phyloP scores from a whole-genome alignment of 1,140 invertebrate species.

The Hyles euphorbiae region DNA sequence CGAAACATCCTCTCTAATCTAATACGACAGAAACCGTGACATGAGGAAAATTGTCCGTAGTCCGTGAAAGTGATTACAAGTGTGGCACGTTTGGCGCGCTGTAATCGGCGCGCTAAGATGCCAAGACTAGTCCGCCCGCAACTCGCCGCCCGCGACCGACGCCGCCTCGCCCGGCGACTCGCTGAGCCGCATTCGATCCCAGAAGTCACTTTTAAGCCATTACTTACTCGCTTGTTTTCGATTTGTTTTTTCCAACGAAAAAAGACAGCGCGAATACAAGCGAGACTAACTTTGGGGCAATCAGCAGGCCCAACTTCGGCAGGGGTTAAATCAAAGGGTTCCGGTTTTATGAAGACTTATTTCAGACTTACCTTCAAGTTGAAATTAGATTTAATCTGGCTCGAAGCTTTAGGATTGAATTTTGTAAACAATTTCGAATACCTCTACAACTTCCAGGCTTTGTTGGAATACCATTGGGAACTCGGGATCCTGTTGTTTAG shows the following conservation, averaged over 20 bases:
- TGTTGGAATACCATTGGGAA: slow-evolving; percentile 72
- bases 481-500: slow-evolving; percentile 63
- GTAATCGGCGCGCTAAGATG: slow-evolving; percentile 20
- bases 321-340: slow-evolving; percentile 74
- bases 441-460: slow-evolving; percentile 71
- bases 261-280: slow-evolving; percentile 59
- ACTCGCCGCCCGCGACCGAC: slow-evolving; percentile 15
- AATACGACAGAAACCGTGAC: no score
- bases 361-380: slow-evolving; percentile 75
- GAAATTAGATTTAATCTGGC: slow-evolving; percentile 75
- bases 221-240: slow-evolving; percentile 66
- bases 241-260: slow-evolving; percentile 65
- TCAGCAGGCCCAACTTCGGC: slow-evolving; percentile 67
- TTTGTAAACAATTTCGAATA: slow-evolving; percentile 75
- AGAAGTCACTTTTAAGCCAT: slow-evolving; percentile 65
- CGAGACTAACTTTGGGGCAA: slow-evolving; percentile 69
- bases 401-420: slow-evolving; percentile 74
- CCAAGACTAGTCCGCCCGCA: slow-evolving; percentile 8
- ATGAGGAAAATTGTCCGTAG: neutral
- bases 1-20: no score
- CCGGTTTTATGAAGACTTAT: slow-evolving; percentile 75
- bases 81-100: slow-evolving; percentile 1
- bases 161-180: slow-evolving; percentile 2
- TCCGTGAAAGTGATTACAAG: slow-evolving; percentile 15
- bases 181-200: slow-evolving; percentile 23